Conservation (phyloP, 2,888 invertebrate species). For the Conomelus anceps region DNA sequence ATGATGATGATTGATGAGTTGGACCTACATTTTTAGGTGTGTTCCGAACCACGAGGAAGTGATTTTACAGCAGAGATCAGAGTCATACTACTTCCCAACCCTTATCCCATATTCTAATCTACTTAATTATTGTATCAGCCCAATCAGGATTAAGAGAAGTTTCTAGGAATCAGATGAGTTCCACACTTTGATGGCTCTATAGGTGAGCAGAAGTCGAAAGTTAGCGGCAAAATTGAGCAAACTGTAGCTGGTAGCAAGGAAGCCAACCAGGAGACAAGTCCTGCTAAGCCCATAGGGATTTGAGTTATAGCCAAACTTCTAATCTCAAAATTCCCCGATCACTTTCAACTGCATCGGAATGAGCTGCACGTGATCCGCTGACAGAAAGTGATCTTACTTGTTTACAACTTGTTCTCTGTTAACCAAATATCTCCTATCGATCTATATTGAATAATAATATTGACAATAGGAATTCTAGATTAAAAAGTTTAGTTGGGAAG, state of each 20-base stretch:
- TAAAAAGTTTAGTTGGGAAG: no score
- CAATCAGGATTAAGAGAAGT: not conserved
- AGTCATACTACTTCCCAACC: not conserved
- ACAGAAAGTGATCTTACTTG: not conserved
- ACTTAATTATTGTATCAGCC: not conserved
- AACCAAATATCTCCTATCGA: not conserved
- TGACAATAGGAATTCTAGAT: no score
- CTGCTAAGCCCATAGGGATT: not conserved
- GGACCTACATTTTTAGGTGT: no score
- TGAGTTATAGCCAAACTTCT: not conserved
- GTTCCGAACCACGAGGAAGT: no score
- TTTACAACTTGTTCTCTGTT: not conserved
- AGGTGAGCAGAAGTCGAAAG: not conserved
- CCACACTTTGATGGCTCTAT: not conserved
- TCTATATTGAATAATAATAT: no score
- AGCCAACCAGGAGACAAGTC: not conserved
- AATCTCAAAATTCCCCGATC: not conserved
- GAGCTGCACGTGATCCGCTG: not conserved
- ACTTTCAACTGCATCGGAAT: not conserved
- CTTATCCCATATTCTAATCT: not conserved
- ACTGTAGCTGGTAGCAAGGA: not conserved
- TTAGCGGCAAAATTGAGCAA: not conserved
- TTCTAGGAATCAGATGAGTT: not conserved
- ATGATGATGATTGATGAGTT: no score
- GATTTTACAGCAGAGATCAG: no score